Evolutionary conservation across 2,797 vertebrate genomes (phyloP).

Genomic region (Benthosema pterotum): DNA sequence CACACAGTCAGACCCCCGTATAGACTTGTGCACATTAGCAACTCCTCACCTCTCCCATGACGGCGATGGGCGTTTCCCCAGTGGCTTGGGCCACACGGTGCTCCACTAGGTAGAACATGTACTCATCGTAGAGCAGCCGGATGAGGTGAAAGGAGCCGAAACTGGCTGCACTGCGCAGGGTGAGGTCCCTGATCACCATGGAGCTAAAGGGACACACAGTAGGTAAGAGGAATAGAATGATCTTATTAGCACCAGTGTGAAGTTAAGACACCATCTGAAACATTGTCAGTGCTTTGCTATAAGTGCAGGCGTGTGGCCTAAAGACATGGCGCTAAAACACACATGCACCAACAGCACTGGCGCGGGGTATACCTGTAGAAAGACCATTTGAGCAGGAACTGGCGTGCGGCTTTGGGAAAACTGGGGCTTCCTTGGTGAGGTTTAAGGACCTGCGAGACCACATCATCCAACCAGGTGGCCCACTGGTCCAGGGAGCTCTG

Average conservation of each 20-base stretch:
- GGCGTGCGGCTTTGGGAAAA: constrained; percentile 94
- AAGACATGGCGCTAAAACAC: no score
- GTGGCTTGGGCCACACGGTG: constrained; percentile 94
- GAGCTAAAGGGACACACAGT: constrained; percentile 77
- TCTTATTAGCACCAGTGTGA: background rate
- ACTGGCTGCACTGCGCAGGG: constrained; percentile 94
- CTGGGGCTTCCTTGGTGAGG: constrained; percentile 91
- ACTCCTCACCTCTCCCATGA: constrained; percentile 96
- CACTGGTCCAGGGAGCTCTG: constrained; percentile 99
- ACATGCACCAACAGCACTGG: background rate
- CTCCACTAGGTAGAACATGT: constrained; percentile 99
- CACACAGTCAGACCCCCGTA: no score
- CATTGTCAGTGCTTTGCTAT: no score
- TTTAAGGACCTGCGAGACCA: constrained; percentile 93
- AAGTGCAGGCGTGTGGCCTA: no score
- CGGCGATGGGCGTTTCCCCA: constrained; percentile 94
- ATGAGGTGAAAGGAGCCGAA: constrained; percentile 98
- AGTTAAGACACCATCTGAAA: no score
- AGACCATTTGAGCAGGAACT: constrained; percentile 98
- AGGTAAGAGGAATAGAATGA: background rate
- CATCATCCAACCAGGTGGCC: constrained; percentile 94
- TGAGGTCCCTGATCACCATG: constrained; percentile 98
- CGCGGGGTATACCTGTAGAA: constrained; percentile 90
- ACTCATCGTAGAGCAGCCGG: constrained; percentile 96
- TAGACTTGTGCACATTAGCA: no score